These are phyloP conservation scores for Bembecia ichneumoniformis DNA, from an alignment of 2,888 invertebrate species.

Conservation along the genomic window DNA sequence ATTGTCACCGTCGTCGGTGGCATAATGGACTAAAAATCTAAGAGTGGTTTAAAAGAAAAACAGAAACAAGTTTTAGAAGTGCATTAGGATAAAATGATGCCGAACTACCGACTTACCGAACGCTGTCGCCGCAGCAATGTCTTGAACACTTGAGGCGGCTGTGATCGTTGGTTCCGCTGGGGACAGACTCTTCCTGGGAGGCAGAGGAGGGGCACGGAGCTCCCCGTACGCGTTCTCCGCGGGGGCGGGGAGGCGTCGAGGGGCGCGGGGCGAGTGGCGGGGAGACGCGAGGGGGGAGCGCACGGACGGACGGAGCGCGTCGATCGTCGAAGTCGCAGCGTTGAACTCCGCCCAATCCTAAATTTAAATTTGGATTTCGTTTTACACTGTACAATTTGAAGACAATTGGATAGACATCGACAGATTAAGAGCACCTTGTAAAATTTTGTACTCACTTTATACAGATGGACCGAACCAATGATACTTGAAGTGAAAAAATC, in stretches of 20 bases:
- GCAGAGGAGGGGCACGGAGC: constrained; percentile 62
- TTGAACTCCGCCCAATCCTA: constrained; percentile 77
- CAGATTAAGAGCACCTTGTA: too few species aligned
- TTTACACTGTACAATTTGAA: not conserved
- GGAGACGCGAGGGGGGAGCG: constrained; percentile 74
- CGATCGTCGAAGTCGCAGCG: constrained; percentile 75
- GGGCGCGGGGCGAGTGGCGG: constrained; percentile 55
- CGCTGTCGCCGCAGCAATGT: constrained; percentile 43
- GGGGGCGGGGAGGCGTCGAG: constrained; percentile 27
- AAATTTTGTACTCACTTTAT: too few species aligned
- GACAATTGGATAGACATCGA: not conserved
- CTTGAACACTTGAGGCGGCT: constrained; percentile 55
- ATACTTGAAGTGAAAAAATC: too few species aligned
- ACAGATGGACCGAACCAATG: too few species aligned
- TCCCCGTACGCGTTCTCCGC: constrained; percentile 60
- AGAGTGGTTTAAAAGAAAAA: too few species aligned
- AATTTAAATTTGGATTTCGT: constrained; percentile 1
- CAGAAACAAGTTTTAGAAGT: too few species aligned
- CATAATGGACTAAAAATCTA: too few species aligned
- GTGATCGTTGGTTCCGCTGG: constrained; percentile 47
- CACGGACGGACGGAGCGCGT: constrained; percentile 57
- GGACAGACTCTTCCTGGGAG: constrained; percentile 72
- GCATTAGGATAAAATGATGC: too few species aligned
- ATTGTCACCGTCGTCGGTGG: too few species aligned
- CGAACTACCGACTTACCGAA: constrained; percentile 33